These are phyloP conservation scores for Thymallus thymallus DNA, from an alignment of 2,113 vertebrate genomes.

Conservation along the genomic window DNA sequence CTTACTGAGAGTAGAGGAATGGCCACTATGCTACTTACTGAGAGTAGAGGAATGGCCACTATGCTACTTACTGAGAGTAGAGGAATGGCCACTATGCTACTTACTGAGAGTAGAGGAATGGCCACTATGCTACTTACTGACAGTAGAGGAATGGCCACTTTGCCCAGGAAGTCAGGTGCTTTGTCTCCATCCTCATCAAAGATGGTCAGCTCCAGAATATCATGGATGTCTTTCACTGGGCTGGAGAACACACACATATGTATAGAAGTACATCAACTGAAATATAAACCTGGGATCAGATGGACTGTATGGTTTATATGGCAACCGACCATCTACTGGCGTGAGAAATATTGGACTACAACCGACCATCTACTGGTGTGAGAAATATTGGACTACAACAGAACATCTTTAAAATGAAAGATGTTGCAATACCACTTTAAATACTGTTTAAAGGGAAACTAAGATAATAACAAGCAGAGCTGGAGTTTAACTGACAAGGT, in stretches of 20 bases:
- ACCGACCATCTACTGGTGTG: background rate
- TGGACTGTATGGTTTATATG: background rate
- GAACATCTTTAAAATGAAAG: too few relatives aligned
- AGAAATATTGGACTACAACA: background rate
- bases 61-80: too few relatives aligned
- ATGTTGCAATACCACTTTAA: background rate
- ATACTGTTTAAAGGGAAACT: too few relatives aligned
- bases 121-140: conserved; percentile 74
- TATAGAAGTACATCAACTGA: background rate
- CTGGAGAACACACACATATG: conserved; percentile 66
- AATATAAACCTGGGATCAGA: background rate
- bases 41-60: too few relatives aligned
- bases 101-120: too few relatives aligned
- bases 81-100: too few relatives aligned
- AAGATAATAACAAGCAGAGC: background rate
- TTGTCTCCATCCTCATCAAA: conserved; percentile 99
- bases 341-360: background rate
- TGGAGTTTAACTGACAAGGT: conserved; percentile 84
- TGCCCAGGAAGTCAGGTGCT: conserved; percentile 94
- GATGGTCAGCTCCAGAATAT: conserved; percentile 89
- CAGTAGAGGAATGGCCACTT: conserved; percentile 90
- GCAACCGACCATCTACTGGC: background rate
- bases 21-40: too few relatives aligned
- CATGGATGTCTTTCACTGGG: conserved; percentile 92
- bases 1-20: too few relatives aligned